Evolutionary conservation across 2,888 invertebrate genomes (phyloP).

Genomic region (Cotesia congregata): DNA sequence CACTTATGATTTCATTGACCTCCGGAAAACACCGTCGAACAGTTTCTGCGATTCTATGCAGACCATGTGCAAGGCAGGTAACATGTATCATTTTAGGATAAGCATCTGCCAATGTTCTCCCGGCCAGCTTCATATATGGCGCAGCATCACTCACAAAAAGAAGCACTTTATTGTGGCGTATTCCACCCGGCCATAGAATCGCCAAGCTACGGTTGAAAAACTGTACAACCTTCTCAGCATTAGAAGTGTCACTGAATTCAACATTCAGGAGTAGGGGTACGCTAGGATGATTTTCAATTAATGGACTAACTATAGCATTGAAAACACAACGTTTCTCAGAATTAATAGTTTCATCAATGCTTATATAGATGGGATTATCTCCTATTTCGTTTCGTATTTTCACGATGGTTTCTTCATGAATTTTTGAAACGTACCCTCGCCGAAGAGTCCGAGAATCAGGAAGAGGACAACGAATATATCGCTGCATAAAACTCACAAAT

Average conservation of each 20-base stretch:
- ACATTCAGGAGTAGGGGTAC: slow-evolving; percentile 3
- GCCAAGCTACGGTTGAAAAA: slow-evolving; percentile 1
- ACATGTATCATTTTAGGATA: slow-evolving; percentile 18
- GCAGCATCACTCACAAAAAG: not conserved
- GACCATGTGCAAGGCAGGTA: slow-evolving; percentile 12
- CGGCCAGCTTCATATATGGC: too few species aligned
- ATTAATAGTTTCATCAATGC: slow-evolving; percentile 24
- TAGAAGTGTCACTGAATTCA: slow-evolving; percentile 2
- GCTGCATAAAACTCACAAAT: not conserved
- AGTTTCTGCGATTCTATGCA: slow-evolving; percentile 22
- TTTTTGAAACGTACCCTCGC: slow-evolving; percentile 6
- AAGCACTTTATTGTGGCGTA: not conserved
- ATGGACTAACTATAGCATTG: slow-evolving; percentile 22
- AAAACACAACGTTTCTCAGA: slow-evolving; percentile 3
- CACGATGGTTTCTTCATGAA: not conserved
- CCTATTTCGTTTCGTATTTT: slow-evolving; percentile 23
- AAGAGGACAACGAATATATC: slow-evolving; percentile 13
- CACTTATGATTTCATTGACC: not conserved
- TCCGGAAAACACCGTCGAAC: not conserved
- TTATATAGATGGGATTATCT: slow-evolving; percentile 5
- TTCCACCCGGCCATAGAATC: slow-evolving; percentile 16
- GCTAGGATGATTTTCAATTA: slow-evolving; percentile 8
- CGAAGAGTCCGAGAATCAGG: slow-evolving; percentile 13
- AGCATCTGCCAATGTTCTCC: too few species aligned
- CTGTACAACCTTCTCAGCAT: not conserved